phyloP scores from a whole-genome alignment of 2,113 vertebrate genomes.

The Salvelinus sp. region DNA sequence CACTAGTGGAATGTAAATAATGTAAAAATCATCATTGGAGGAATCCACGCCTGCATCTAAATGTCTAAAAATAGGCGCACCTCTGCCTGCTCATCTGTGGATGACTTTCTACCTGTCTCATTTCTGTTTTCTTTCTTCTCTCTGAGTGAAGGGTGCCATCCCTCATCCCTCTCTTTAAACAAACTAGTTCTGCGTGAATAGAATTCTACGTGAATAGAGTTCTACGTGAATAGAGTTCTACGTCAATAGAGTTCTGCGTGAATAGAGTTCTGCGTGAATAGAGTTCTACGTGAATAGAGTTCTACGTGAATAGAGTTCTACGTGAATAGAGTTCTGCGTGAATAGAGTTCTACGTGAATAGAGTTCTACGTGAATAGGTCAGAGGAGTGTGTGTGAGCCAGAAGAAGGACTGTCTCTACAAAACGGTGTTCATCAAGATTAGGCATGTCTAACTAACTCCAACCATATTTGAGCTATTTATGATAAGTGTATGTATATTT shows the following conservation, averaged over 20 bases:
- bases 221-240: slow-evolving; percentile 42
- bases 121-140: slow-evolving; percentile 60
- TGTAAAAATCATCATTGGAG: slow-evolving; percentile 57
- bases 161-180: slow-evolving; percentile 57
- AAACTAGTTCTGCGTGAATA: slow-evolving; percentile 45
- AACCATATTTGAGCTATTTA: slow-evolving; percentile 27
- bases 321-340: slow-evolving; percentile 32
- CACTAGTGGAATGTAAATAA: slow-evolving; percentile 64
- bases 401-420: slow-evolving; percentile 25
- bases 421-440: slow-evolving; percentile 26
- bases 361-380: slow-evolving; percentile 42
- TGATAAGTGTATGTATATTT: slow-evolving; percentile 4
- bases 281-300: slow-evolving; percentile 41
- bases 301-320: slow-evolving; percentile 43
- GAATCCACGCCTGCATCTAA: slow-evolving; percentile 43
- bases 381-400: no score
- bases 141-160: slow-evolving; percentile 66
- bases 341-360: slow-evolving; percentile 34
- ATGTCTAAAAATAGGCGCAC: slow-evolving; percentile 63
- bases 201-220: slow-evolving; percentile 41
- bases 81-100: slow-evolving; percentile 58
- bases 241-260: slow-evolving; percentile 27
- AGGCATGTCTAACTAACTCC: slow-evolving; percentile 52
- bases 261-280: slow-evolving; percentile 21
- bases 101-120: slow-evolving; percentile 64